These are phyloP conservation scores for Chironomus riparius DNA, from an alignment of 2,888 invertebrate species.

Conservation along the genomic window DNA sequence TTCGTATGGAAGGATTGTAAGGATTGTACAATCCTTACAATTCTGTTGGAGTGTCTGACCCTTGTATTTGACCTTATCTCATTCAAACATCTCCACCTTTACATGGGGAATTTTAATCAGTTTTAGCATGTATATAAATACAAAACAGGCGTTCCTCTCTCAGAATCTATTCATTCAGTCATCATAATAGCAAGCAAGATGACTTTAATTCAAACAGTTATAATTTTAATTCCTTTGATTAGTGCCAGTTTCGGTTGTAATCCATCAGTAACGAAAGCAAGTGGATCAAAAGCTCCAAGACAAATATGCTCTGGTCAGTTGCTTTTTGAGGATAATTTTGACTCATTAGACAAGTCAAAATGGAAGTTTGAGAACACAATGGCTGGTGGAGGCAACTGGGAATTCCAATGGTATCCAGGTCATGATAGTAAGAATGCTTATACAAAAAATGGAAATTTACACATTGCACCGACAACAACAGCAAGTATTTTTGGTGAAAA, in stretches of 20 bases:
- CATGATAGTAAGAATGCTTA: slow-evolving; percentile 58
- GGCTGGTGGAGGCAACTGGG: slow-evolving; percentile 47
- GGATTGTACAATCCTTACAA: too few species aligned
- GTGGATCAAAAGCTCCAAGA: slow-evolving; percentile 45
- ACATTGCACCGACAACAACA: slow-evolving; percentile 53
- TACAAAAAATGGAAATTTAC: slow-evolving; percentile 44
- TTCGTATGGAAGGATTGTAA: too few species aligned
- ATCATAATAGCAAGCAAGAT: too few species aligned
- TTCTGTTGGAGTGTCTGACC: too few species aligned
- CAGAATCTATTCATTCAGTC: too few species aligned
- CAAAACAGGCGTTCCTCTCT: too few species aligned
- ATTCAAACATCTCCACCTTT: too few species aligned
- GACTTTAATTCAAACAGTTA: too few species aligned
- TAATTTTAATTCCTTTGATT: not conserved
- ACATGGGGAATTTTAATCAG: too few species aligned
- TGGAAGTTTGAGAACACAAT: slow-evolving; percentile 60
- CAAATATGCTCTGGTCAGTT: slow-evolving; percentile 49
- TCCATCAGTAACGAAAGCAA: slow-evolving; percentile 45
- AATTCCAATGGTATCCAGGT: slow-evolving; percentile 16
- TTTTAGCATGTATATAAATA: too few species aligned
- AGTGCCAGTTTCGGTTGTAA: slow-evolving; percentile 35
- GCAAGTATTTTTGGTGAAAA: slow-evolving; percentile 47
- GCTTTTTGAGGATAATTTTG: slow-evolving; percentile 55
- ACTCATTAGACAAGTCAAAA: slow-evolving; percentile 48
- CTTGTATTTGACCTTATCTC: too few species aligned